Evolutionary conservation across 2,888 invertebrate species (phyloP).

Genomic region (Philereme transversata): DNA sequence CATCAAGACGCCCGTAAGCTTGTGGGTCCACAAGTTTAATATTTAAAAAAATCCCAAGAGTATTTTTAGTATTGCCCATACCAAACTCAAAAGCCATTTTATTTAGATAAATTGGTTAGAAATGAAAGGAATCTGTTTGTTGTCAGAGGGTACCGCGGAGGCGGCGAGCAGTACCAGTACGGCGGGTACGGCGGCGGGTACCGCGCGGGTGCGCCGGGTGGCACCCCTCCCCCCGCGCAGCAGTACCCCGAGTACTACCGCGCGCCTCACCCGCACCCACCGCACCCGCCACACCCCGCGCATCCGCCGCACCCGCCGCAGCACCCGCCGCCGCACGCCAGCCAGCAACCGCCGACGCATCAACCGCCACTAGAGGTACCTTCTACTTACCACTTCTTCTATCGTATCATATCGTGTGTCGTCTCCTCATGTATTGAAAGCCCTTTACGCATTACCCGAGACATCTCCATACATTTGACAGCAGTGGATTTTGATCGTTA

Average conservation of each 20-base stretch:
- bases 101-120: too few species aligned
- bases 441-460: too few species aligned
- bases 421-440: too few species aligned
- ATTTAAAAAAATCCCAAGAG: too few species aligned
- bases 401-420: too few species aligned
- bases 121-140: background rate
- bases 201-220: conserved; percentile 67
- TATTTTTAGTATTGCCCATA: too few species aligned
- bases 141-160: conserved; percentile 63
- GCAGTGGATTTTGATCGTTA: too few species aligned
- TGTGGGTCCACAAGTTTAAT: too few species aligned
- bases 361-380: conserved; percentile 43
- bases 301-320: conserved; percentile 50
- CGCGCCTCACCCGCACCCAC: conserved; percentile 63
- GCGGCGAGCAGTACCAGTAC: conserved; percentile 66
- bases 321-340: conserved; percentile 51
- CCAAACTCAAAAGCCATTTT: too few species aligned
- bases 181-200: conserved; percentile 76
- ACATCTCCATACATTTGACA: too few species aligned
- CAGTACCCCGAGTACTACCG: conserved; percentile 73
- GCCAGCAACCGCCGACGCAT: conserved; percentile 38
- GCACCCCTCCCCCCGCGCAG: conserved; percentile 67
- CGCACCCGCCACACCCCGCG: conserved; percentile 51
- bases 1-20: too few species aligned
- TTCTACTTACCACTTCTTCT: too few species aligned